Evolutionary conservation across 2,888 invertebrate species (phyloP).

Genomic region (Hyposoter dolosus): DNA sequence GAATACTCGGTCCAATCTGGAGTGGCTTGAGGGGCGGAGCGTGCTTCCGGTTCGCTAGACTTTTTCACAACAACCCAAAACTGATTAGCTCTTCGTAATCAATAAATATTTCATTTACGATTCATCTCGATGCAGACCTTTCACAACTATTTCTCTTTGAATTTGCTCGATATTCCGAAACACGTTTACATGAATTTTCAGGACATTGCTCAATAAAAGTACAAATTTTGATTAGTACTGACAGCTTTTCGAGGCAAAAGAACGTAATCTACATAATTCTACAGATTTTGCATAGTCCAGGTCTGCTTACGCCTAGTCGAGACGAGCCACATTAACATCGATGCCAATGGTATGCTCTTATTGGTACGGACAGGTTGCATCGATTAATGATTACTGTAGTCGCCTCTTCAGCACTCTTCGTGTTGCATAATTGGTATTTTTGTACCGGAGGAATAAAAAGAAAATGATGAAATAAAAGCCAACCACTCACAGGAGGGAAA

Average conservation of each 20-base stretch:
- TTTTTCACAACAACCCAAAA: background rate
- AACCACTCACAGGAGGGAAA: slow-evolving; percentile 6
- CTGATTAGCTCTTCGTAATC: background rate
- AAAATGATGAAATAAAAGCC: background rate
- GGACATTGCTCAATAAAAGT: background rate
- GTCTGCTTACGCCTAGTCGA: background rate
- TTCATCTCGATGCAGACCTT: background rate
- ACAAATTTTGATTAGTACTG: background rate
- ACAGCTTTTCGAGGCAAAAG: background rate
- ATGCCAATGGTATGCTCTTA: background rate
- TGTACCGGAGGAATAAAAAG: slow-evolving; percentile 17
- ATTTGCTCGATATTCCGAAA: background rate
- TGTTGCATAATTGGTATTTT: slow-evolving; percentile 53
- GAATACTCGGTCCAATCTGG: background rate
- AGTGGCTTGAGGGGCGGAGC: background rate
- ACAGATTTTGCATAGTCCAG: background rate
- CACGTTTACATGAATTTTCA: background rate
- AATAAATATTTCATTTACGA: background rate
- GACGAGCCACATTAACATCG: background rate
- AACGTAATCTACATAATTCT: background rate
- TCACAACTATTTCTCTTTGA: background rate
- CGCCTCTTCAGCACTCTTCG: slow-evolving; percentile 33
- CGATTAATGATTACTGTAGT: slow-evolving; percentile 61
- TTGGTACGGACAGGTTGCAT: slow-evolving; percentile 59
- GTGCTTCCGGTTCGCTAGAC: background rate